Percentiles rank a stretch among this genome's conserved stretches.
Conservation (phyloP, 2,113 vertebrate genomes). For the Semnornis frantzii region DNA sequence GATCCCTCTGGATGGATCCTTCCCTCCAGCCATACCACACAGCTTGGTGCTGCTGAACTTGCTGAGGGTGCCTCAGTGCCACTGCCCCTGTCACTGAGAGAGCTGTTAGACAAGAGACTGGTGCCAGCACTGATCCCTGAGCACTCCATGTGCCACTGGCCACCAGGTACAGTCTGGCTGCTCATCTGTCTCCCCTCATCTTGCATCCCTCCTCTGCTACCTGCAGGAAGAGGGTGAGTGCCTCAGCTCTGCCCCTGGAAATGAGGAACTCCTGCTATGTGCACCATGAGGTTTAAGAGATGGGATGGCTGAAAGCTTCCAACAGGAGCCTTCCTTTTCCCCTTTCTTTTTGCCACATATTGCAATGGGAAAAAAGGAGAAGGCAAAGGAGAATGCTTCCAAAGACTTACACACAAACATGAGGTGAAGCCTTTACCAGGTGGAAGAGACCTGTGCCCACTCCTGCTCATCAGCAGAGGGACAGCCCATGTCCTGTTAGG, state of each 20-base stretch:
- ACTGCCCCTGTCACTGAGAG: no score
- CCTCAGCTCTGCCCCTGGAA: neutral
- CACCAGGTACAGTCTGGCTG: neutral
- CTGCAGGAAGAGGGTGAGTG: neutral
- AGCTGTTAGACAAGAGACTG: no score
- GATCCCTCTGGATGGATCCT: no score
- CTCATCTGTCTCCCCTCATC: neutral
- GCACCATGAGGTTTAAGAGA: neutral
- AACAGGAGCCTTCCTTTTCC: no score
- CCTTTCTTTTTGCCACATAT: neutral
- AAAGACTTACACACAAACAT: neutral
- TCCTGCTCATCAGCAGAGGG: neutral
- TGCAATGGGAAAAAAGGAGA: neutral
- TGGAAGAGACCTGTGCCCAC: neutral
- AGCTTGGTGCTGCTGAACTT: no score
- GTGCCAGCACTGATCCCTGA: no score
- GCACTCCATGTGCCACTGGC: no score
- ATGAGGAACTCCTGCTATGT: neutral
- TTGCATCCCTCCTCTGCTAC: neutral
- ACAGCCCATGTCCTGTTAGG: no score
- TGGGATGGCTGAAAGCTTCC: neutral
- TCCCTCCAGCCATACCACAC: no score
- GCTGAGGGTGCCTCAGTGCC: no score
- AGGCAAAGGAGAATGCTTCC: neutral
- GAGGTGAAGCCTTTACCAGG: accelerated